phyloP scores from a whole-genome alignment of 2,888 invertebrate genomes.

The Thecocarcelia acutangulata region DNA sequence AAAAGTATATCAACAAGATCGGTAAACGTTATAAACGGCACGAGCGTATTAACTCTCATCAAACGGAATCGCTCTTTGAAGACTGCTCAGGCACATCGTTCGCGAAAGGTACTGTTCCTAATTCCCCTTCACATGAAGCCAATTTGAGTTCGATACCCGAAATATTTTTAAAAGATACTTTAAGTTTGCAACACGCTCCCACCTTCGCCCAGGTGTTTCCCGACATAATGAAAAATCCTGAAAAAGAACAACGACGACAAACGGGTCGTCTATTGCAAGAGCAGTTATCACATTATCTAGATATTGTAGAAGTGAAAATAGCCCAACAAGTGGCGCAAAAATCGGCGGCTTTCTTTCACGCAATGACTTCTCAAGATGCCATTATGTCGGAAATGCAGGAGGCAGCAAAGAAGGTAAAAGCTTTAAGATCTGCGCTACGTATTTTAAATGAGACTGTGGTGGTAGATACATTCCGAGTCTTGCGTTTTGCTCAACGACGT shows the following conservation, averaged over 20 bases:
- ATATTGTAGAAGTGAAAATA: slow-evolving; percentile 89
- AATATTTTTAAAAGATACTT: slow-evolving; percentile 90
- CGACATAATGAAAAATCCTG: slow-evolving; percentile 82
- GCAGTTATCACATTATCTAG: slow-evolving; percentile 95
- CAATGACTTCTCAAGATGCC: slow-evolving; percentile 98
- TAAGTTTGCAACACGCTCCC: slow-evolving; percentile 89
- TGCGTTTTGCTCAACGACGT: slow-evolving; percentile 86
- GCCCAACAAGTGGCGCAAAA: slow-evolving; percentile 87
- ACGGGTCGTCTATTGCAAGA: slow-evolving; percentile 90
- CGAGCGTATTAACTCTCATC: slow-evolving; percentile 81
- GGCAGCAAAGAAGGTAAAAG: slow-evolving; percentile 89
- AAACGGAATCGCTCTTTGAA: slow-evolving; percentile 67
- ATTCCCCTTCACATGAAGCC: slow-evolving; percentile 72
- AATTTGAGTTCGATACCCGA: slow-evolving; percentile 88
- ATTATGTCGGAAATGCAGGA: slow-evolving; percentile 96
- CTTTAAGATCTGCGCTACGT: slow-evolving; percentile 88
- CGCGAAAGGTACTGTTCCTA: slow-evolving; percentile 43
- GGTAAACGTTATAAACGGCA: slow-evolving; percentile 86
- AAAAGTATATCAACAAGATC: slow-evolving; percentile 91
- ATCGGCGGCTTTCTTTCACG: slow-evolving; percentile 98
- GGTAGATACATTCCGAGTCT: slow-evolving; percentile 89
- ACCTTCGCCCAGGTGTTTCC: slow-evolving; percentile 94
- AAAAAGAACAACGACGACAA: slow-evolving; percentile 78
- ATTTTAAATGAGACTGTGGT: slow-evolving; percentile 90
- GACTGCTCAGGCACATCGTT: slow-evolving; percentile 17